Evolutionary conservation across 2,113 vertebrate genomes (phyloP), one percentile per base, ranked within the genome.

Genomic region (Otus sunia): DNA sequence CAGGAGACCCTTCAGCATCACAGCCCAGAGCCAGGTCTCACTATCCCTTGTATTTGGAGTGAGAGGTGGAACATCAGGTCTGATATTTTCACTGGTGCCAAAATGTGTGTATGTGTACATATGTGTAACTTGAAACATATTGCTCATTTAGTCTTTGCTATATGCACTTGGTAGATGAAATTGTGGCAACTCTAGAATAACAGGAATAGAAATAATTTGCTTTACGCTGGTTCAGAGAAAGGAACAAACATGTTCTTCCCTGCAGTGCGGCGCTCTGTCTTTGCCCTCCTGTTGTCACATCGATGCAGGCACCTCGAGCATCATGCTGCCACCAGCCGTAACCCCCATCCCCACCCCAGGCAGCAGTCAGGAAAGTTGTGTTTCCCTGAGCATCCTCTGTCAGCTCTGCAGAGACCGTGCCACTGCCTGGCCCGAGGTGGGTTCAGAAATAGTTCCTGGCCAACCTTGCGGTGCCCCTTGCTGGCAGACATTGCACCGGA

Each of bases 281-380:
- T 75, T 68, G 36, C 41, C 60, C 12, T 88, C 27, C 49, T 76
- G 43, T 29, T 30, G 53, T 45, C 21, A 10, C 6, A 3, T 20
- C 0, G 3, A 15, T 53, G 50, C 55, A 58, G 76, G 30, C 55
- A 45, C 20, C 32, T 49, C 1, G 5, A 55, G 39, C 29, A 53
- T 52, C 29, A 8, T 2, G 7, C 39, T 87, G 41, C 45, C 64
- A 21, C 27, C 69, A 49, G 4, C 49, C 34, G 21, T 41, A 56
- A 59, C 10, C 16, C 9, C 16, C 15, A 13, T 55, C 20, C 56
- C 23, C 47, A 18, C 8, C 15, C n/a, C 1, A 2, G 15, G 25
- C 0, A 0, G 36, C 30, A 78, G 30, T 17, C 0, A 0, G 56
- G 15, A 59, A 68, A 11, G 34, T 6, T 67, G 47, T 0, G 0